Conservation (phyloP, 2,113 vertebrate species). For the Chionodraco myersi region DNA sequence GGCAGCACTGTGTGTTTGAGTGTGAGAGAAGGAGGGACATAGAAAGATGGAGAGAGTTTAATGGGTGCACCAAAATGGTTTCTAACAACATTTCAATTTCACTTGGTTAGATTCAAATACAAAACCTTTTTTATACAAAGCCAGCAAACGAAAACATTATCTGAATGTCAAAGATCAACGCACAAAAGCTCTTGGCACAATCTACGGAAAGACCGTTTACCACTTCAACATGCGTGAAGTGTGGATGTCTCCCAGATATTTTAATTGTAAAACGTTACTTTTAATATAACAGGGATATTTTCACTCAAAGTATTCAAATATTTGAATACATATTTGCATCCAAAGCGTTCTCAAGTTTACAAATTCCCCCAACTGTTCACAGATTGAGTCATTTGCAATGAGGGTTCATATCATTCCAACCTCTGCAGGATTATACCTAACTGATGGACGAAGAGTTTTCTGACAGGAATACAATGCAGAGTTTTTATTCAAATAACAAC, state of each 20-base stretch:
- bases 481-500: not conserved
- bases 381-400: not conserved
- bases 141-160: not conserved
- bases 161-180: not conserved
- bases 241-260: not conserved
- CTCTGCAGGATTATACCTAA: not conserved
- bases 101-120: not conserved
- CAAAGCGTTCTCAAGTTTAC: no score
- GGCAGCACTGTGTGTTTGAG: constrained; percentile 39
- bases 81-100: constrained; percentile 21
- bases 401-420: not conserved
- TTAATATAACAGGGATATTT: no score
- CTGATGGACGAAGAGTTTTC: not conserved
- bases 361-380: not conserved
- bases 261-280: no score
- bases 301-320: no score
- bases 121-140: not conserved
- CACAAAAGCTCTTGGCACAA: not conserved
- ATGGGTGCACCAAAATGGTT: constrained; percentile 20
- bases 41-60: constrained; percentile 8
- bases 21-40: not conserved
- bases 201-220: not conserved
- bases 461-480: not conserved
- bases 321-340: no score
- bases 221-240: not conserved